Percentiles rank a stretch among this genome's conserved stretches.
phyloP scores from a whole-genome alignment of 2,113 vertebrate genomes.

The Eira barbara region DNA sequence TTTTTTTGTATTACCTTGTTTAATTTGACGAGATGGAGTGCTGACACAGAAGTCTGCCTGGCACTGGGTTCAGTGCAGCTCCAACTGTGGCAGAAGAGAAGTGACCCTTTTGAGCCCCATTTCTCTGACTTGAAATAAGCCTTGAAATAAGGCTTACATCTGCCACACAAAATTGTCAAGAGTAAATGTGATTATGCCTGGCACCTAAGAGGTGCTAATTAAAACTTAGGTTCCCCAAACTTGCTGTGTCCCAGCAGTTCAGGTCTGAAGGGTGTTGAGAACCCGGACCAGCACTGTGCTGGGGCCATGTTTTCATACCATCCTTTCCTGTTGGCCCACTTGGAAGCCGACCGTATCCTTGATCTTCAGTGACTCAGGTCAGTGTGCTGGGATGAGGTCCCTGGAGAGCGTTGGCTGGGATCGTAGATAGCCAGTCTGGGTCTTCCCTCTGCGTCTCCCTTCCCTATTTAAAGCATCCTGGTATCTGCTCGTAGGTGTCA shows the following conservation, averaged over 20 bases:
- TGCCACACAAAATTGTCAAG: background rate
- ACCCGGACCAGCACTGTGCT: background rate
- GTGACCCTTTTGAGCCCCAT: background rate
- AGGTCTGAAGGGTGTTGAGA: background rate
- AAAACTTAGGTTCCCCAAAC: background rate
- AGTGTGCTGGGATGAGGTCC: background rate
- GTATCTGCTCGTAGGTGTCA: background rate
- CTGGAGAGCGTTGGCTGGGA: background rate
- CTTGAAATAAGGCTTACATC: background rate
- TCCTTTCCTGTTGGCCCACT: background rate
- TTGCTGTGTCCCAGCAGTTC: background rate
- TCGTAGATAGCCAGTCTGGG: background rate
- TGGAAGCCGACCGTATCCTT: background rate
- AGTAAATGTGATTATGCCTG: background rate
- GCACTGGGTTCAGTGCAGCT: accelerated
- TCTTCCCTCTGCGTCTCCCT: background rate
- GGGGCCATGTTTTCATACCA: background rate
- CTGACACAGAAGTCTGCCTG: background rate
- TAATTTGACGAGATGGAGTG: background rate
- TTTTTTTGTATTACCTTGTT: background rate
- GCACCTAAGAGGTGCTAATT: background rate
- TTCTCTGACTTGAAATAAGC: background rate
- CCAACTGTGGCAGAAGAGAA: background rate
- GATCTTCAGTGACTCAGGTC: background rate
- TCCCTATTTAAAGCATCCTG: background rate